phyloP scores from a whole-genome alignment of 2,113 vertebrate genomes.

The Bubalus kerabau region DNA sequence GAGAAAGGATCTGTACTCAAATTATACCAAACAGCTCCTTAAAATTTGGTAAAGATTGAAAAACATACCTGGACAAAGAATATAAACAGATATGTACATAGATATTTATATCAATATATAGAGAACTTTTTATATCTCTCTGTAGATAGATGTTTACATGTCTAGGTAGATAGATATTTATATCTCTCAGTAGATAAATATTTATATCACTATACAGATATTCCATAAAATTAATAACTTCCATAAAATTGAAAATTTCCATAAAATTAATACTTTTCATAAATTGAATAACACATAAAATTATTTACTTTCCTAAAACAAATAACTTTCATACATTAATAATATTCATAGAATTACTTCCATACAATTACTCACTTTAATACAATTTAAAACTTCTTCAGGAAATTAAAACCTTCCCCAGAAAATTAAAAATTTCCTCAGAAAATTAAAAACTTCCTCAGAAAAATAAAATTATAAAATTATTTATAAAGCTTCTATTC shows the following conservation, averaged over 20 bases:
- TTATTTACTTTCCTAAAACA: background rate
- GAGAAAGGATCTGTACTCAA: background rate
- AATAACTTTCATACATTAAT: background rate
- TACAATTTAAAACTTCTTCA: background rate
- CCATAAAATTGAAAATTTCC: background rate
- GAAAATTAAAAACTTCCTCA: background rate
- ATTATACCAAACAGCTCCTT: background rate
- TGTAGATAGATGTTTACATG: background rate
- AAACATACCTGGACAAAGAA: background rate
- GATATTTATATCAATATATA: background rate
- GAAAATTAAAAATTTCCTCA: background rate
- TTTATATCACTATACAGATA: background rate
- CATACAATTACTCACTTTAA: background rate
- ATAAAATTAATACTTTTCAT: background rate
- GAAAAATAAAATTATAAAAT: background rate
- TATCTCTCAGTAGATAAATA: background rate
- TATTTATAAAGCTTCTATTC: background rate
- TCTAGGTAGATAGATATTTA: background rate
- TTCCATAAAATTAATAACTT: background rate
- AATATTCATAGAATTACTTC: background rate
- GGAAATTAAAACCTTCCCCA: background rate
- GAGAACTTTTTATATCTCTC: background rate
- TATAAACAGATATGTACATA: background rate
- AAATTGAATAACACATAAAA: background rate
- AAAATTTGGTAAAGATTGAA: background rate